Base-by-base conservation (phyloP, 2,797 vertebrate genomes). In the Aselliscus stoliczkanus region DNA sequence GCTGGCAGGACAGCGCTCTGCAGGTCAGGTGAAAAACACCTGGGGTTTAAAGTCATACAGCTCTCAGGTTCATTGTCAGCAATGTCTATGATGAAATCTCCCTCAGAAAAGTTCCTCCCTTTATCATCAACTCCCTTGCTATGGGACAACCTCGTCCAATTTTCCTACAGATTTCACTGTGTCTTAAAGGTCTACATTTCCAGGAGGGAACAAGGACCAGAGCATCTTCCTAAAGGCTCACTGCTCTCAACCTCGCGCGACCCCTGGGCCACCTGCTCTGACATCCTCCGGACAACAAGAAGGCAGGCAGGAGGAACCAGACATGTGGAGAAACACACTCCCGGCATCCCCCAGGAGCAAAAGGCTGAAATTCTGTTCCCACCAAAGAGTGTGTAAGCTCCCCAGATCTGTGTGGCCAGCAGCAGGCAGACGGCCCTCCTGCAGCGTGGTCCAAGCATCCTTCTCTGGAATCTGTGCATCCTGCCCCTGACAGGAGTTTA, bases 361-460 rank as follows among this genome's bases (percentile, higher is more conserved):
- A 18, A 88, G 31, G 64, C 54, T n/a, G 12, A 76, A 79, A 11
- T 69, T 83, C 72, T 86, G 60, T 39, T 88, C 83, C 54, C 56
- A 88, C 64, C 54, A 58, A 70, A 96, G 60, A 17, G 31, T 69
- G 34, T 5, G 1, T 56, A 52, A 92, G 65, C 65, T 73, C 42
- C n/a, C 64, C 27, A 18, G 70, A 50, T 21, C 50, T 34, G 21
- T 31, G 34, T 11, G 13, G 62, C 34, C 39, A 47, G 20, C 72
- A 52, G 62, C 92, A 79, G 72, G 82, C 90, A 79, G 72, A 85
- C 2, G 3, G 44, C 34, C 69, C 60, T 37, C 31, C 1, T 75
- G 76, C 83, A 37, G 89, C 95, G 95, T 94, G 93, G 84, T 90
- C 96, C 52, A 64, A 39, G 13, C 3, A 42, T 67, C 86, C 96